Evolutionary conservation across 2,888 invertebrate genomes (phyloP).

Genomic region (Parelbella ahira): DNA sequence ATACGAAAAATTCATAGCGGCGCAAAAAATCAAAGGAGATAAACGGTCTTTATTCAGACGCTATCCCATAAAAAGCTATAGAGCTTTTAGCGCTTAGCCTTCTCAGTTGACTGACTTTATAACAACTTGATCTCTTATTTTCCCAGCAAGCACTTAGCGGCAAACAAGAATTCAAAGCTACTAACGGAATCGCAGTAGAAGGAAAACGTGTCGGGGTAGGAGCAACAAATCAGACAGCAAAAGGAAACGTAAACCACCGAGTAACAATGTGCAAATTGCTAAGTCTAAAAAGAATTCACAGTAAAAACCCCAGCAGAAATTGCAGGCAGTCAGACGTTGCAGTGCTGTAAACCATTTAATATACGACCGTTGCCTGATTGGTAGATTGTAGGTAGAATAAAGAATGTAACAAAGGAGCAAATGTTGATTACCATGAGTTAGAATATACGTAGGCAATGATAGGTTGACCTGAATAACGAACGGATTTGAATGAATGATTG

Average conservation of each 20-base stretch:
- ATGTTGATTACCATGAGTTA: constrained; percentile 1
- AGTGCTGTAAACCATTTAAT: constrained; percentile 67
- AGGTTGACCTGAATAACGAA: too few species aligned
- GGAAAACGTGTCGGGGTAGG: constrained; percentile 43
- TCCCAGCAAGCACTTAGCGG: constrained; percentile 28
- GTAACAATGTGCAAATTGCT: constrained; percentile 63
- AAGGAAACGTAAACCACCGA: constrained; percentile 63
- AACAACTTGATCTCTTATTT: constrained; percentile 29
- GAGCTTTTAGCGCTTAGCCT: constrained; percentile 17
- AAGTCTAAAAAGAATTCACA: constrained; percentile 49
- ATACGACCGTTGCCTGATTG: constrained; percentile 58
- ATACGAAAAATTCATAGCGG: too few species aligned
- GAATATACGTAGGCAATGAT: too few species aligned
- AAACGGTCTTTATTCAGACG: constrained; percentile 17
- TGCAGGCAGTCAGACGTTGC: constrained; percentile 45
- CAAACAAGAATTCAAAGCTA: constrained; percentile 29
- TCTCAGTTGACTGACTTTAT: constrained; percentile 22
- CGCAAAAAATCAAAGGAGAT: too few species aligned
- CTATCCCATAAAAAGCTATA: constrained; percentile 14
- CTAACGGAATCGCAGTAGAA: constrained; percentile 32
- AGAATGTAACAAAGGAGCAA: constrained; percentile 31
- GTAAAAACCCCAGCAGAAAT: constrained; percentile 44
- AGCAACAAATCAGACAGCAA: constrained; percentile 62
- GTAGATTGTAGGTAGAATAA: constrained; percentile 49
- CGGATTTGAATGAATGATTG: too few species aligned